These are phyloP conservation scores for Burhinus oedicnemus DNA, from an alignment of 2,113 vertebrate genomes.

Conservation along the genomic window DNA sequence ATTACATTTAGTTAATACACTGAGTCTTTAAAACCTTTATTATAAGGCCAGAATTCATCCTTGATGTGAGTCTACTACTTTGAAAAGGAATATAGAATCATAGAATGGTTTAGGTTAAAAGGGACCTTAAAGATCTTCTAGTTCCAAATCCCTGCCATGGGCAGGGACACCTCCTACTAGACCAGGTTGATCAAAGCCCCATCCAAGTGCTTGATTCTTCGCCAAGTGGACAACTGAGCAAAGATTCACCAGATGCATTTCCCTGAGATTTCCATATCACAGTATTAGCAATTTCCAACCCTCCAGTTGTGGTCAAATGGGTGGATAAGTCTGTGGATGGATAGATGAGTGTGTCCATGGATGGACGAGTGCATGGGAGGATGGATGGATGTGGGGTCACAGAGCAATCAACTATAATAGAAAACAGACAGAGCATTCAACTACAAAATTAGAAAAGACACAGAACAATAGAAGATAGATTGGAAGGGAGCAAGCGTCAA, in stretches of 20 bases:
- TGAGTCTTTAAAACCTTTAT: not conserved
- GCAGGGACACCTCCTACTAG: not conserved
- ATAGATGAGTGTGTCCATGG: not conserved
- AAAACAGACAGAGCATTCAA: not conserved
- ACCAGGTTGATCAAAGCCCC: not conserved
- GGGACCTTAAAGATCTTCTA: not conserved
- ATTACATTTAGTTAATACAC: not conserved
- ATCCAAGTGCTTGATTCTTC: not conserved
- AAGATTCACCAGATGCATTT: not conserved
- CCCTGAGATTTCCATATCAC: not conserved
- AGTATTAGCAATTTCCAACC: not conserved
- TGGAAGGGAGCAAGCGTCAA: not conserved
- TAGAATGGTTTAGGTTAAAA: not conserved
- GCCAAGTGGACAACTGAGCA: not conserved
- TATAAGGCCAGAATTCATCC: not conserved
- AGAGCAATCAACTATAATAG: not conserved
- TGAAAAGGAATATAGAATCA: not conserved
- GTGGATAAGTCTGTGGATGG: not conserved
- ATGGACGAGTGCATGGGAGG: not conserved
- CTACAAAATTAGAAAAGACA: not conserved
- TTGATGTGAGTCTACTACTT: not conserved
- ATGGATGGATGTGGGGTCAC: not conserved
- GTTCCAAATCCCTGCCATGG: not conserved
- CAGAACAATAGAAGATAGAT: not conserved
- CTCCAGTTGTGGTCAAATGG: not conserved